Evolutionary conservation across 2,797 vertebrate species (phyloP).

Genomic region (Danio tinwini): DNA sequence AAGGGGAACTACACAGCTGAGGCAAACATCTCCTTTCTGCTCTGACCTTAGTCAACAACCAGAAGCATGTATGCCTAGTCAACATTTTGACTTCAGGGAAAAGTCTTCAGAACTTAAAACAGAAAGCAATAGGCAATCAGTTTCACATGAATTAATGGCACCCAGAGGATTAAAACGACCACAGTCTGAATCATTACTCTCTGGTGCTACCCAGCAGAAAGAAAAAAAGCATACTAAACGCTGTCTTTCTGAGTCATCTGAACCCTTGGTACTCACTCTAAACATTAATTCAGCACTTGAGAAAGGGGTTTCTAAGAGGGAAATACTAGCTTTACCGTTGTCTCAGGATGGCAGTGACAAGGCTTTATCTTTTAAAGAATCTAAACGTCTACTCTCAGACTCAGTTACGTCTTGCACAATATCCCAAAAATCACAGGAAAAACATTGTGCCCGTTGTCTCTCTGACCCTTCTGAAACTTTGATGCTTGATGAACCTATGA

Average conservation of each 20-base stretch:
- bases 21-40: conserved; percentile 61
- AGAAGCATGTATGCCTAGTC: conserved; percentile 61
- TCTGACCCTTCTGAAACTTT: conserved; percentile 35
- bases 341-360: background rate
- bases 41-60: conserved; percentile 66
- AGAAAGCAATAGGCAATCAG: background rate
- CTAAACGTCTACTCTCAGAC: conserved; percentile 38
- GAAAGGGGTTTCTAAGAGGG: conserved; percentile 14
- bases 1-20: conserved; percentile 46
- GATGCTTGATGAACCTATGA: background rate
- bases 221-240: conserved; percentile 14
- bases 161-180: background rate
- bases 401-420: conserved; percentile 9
- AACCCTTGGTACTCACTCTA: conserved; percentile 5
- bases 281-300: conserved; percentile 26
- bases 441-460: conserved; percentile 7
- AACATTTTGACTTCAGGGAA: conserved; percentile 71
- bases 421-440: conserved; percentile 12
- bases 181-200: conserved; percentile 40
- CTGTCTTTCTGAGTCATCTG: conserved; percentile 47
- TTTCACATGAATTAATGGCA: background rate
- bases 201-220: background rate
- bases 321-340: background rate
- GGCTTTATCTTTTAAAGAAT: background rate
- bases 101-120: conserved; percentile 41